These are phyloP conservation scores for Clusia tigrina DNA, from an alignment of 2,888 invertebrate genomes.

Conservation along the genomic window DNA sequence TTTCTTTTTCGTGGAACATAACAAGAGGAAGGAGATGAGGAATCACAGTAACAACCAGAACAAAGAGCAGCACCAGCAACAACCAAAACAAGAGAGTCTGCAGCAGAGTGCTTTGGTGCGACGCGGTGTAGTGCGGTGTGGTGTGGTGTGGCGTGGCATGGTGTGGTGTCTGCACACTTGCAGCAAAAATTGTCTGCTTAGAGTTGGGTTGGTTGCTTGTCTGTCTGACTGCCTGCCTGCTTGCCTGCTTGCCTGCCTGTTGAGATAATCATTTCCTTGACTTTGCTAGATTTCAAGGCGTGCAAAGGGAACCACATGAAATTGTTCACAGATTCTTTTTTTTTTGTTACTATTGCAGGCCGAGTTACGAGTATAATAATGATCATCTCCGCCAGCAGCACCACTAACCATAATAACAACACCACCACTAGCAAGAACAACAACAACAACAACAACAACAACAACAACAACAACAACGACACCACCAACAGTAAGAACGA, in stretches of 20 bases:
- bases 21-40: neutral
- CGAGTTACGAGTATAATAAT: neutral
- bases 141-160: slow-evolving; percentile 3
- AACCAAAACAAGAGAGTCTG: neutral
- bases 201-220: neutral
- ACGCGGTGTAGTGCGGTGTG: neutral
- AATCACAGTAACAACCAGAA: slow-evolving; percentile 6
- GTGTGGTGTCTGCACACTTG: slow-evolving; percentile 19
- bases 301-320: neutral
- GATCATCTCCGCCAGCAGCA: slow-evolving; percentile 1
- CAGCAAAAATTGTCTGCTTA: neutral
- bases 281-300: neutral
- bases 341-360: slow-evolving; percentile 7
- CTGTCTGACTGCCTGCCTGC: neutral
- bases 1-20: neutral
- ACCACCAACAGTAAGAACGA: too few species aligned
- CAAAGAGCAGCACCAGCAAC: neutral
- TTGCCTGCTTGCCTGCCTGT: neutral
- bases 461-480: neutral
- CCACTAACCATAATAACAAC: too few species aligned
- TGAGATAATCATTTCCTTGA: neutral
- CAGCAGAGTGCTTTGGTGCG: neutral
- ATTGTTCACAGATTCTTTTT: neutral
- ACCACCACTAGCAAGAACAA: neutral
- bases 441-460: neutral